These are phyloP conservation scores for Julus scandinavius DNA, from an alignment of 2,888 invertebrate genomes.

Conservation along the genomic window DNA sequence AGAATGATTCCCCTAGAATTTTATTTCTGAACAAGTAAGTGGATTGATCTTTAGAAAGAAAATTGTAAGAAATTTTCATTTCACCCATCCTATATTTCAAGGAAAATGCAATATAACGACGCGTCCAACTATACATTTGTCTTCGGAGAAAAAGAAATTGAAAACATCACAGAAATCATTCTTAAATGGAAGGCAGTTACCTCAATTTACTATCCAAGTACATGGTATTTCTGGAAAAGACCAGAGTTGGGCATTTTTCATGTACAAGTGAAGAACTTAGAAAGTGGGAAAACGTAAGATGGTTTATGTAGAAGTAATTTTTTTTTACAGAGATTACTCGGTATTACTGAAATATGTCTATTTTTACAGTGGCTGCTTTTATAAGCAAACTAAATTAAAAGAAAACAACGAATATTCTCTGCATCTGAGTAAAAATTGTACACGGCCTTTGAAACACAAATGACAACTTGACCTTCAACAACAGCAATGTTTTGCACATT, in stretches of 20 bases:
- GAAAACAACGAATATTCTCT: constrained; percentile 41
- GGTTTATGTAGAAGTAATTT: background rate
- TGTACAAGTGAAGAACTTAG: constrained; percentile 44
- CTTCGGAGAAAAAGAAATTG: constrained; percentile 47
- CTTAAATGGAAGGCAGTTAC: constrained; percentile 51
- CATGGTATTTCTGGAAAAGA: constrained; percentile 54
- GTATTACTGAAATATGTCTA: background rate
- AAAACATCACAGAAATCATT: constrained; percentile 43
- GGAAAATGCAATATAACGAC: constrained; percentile 48
- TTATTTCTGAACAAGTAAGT: constrained; percentile 52
- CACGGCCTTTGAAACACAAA: background rate
- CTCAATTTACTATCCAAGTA: constrained; percentile 18
- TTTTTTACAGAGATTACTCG: background rate
- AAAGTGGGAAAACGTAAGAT: constrained; percentile 49
- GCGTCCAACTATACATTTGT: constrained; percentile 39
- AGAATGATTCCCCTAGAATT: constrained; percentile 33
- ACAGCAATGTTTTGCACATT: too few relatives aligned
- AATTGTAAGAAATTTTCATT: background rate
- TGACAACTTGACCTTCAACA: background rate
- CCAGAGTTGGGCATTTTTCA: constrained; percentile 33
- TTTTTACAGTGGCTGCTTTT: constrained; percentile 1
- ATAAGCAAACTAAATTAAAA: background rate
- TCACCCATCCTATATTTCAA: background rate
- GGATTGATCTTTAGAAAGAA: background rate
- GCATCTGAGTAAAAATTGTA: constrained; percentile 29